Base-by-base conservation (phyloP, 92 coral and sea anemone species). In the Paramuricea clavata region DNA sequence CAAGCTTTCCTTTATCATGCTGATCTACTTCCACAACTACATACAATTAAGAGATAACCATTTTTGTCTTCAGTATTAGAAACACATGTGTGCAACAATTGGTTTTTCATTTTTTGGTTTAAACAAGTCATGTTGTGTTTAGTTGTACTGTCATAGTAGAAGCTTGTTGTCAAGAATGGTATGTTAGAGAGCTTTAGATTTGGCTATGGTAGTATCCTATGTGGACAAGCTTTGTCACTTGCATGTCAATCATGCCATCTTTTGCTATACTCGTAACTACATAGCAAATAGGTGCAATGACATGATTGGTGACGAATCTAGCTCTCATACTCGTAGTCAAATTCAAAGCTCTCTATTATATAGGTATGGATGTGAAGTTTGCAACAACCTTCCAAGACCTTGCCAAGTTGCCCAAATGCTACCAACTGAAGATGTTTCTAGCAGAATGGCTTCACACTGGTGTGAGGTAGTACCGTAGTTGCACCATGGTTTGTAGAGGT, bases 281-380 rank as follows among this genome's bases (percentile, higher is more conserved):
- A 1, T 5, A 5, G 17, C 52, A 47, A 12, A 4, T 39, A 10
- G 44, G 10, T 39, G 44, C 44, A 39, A 39, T 10, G 10, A 39
- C 10, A 39, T 39, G 44, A 39, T 39, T 82, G 89, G 89, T 72
- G 88, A 67, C 89, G 88, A 56, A 43, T 60, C 25, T 54, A 72
- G 10, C 44, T 10, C 44, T 10, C 4, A 39, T 39, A 39, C 62
- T 54, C 26, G 62, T 21, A 2, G 5, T 54, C 27, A 54, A 54
- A 54, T 19, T 23, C 19, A 17, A 17, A 54, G 62, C 62, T 19
- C 62, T 54, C 27, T 54, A 21, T 54, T 54, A 21, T 54, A 50
- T 50, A 50, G 59, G 21, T 50, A 13, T 54, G 62, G 62, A 19
- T 54, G 62, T 54, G 27, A 54, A 54, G 26, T 19, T 23, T 19